A percentile compares a stretch with the other conserved stretches of the same genome.
Conservation (phyloP, 2,888 invertebrate species). For the Beris morrisii region DNA sequence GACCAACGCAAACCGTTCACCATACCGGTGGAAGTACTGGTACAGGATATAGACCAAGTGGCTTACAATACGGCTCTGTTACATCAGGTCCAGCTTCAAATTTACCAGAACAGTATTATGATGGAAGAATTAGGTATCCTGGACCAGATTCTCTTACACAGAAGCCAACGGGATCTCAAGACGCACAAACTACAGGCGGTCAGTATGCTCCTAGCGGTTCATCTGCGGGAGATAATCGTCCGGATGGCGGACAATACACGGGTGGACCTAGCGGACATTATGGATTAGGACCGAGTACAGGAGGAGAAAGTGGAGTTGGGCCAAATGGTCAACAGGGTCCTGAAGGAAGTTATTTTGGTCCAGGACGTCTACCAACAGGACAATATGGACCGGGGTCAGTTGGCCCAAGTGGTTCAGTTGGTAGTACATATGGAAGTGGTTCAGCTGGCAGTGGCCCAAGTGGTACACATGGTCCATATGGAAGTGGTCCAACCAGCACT, state of each 20-base stretch:
- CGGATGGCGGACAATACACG: too few species aligned
- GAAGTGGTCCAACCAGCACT: neutral
- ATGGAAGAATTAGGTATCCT: too few species aligned
- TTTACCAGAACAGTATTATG: neutral
- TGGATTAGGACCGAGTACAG: too few species aligned
- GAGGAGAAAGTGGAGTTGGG: neutral
- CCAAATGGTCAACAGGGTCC: neutral
- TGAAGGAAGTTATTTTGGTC: neutral
- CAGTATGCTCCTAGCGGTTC: neutral
- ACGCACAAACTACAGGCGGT: neutral
- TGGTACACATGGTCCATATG: neutral
- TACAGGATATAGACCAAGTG: conserved; percentile 1
- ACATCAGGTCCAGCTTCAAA: conserved; percentile 6
- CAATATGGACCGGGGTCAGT: conserved; percentile 6
- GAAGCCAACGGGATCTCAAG: neutral
- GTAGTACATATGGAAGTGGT: conserved; percentile 5
- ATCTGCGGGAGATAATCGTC: too few species aligned
- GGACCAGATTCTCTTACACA: conserved; percentile 1
- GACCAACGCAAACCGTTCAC: conserved; percentile 41
- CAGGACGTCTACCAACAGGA: conserved; percentile 4
- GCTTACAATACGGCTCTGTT: conserved; percentile 26
- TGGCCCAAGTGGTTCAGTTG: neutral
- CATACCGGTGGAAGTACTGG: conserved; percentile 21
- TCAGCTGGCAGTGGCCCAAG: neutral
- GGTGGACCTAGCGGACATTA: neutral